phyloP scores from a whole-genome alignment of 2,888 invertebrate species.

The Drosophila anomelani region DNA sequence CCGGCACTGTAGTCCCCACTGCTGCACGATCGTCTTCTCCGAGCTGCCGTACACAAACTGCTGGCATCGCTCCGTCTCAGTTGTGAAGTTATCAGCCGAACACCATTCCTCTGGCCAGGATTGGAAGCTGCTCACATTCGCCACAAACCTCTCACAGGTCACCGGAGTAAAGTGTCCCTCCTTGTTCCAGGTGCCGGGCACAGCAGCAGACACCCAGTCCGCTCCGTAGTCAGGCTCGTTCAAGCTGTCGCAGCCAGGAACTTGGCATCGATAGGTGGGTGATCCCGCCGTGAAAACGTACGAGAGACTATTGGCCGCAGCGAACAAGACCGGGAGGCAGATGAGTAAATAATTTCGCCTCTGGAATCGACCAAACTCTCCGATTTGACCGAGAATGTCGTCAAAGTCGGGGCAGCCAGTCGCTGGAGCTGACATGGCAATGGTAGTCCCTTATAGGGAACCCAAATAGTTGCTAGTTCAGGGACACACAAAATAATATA shows the following conservation, averaged over 20 bases:
- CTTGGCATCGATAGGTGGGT: slow-evolving; percentile 86
- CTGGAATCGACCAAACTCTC: slow-evolving; percentile 87
- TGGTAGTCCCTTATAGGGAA: neutral
- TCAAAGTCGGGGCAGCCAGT: slow-evolving; percentile 86
- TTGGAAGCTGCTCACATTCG: slow-evolving; percentile 46
- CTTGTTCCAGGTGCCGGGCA: slow-evolving; percentile 84
- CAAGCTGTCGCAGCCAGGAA: slow-evolving; percentile 86
- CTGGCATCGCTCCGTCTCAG: slow-evolving; percentile 83
- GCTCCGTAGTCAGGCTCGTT: slow-evolving; percentile 59
- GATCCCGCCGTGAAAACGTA: slow-evolving; percentile 88
- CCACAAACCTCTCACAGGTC: slow-evolving; percentile 75
- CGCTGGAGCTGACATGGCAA: slow-evolving; percentile 4
- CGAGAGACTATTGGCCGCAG: slow-evolving; percentile 87
- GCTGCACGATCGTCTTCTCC: slow-evolving; percentile 87
- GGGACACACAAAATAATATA: neutral
- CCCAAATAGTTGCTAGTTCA: neutral
- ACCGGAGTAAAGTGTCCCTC: slow-evolving; percentile 80
- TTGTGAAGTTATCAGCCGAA: slow-evolving; percentile 78
- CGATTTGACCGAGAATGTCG: slow-evolving; percentile 87
- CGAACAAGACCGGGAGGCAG: slow-evolving; percentile 87
- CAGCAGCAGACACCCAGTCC: slow-evolving; percentile 85
- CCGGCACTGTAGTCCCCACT: slow-evolving; percentile 87
- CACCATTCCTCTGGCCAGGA: slow-evolving; percentile 30
- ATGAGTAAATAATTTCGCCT: slow-evolving; percentile 86
- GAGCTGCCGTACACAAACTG: slow-evolving; percentile 86